These are phyloP conservation scores for Pseudonaja textilis DNA, from an alignment of 2,113 vertebrate genomes.

Conservation along the genomic window DNA sequence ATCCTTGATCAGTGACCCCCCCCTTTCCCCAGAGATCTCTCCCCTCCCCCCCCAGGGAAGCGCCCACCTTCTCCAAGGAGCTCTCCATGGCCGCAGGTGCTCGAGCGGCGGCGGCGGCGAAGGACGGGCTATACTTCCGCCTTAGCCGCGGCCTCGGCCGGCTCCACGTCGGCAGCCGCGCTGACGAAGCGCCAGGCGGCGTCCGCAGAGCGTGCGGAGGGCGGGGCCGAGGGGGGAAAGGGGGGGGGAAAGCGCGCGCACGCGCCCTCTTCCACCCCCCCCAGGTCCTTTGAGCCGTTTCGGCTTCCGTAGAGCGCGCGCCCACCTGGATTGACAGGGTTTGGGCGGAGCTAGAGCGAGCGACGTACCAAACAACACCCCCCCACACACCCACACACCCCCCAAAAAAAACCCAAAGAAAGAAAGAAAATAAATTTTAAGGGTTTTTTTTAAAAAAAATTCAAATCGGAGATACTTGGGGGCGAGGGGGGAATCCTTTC, in stretches of 20 bases:
- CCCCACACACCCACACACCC: too few relatives aligned
- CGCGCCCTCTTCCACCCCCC: conserved; percentile 8
- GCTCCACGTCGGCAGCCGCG: conserved; percentile 80
- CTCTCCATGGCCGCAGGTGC: conserved; percentile 54
- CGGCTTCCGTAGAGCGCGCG: not conserved
- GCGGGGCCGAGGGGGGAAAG: not conserved
- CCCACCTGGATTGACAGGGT: not conserved
- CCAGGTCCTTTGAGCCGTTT: not conserved
- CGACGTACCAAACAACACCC: not conserved
- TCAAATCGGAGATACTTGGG: not conserved
- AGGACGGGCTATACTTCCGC: not conserved
- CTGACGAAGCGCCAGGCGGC: conserved; percentile 5
- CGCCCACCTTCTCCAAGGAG: conserved; percentile 61
- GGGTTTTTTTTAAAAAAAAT: not conserved
- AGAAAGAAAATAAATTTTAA: not conserved
- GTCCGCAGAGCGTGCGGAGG: conserved; percentile 5
- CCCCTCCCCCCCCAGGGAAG: not conserved
- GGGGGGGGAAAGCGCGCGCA: not conserved
- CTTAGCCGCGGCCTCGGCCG: conserved; percentile 23
- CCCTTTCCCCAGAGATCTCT: too few relatives aligned
- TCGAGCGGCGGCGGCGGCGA: not conserved
- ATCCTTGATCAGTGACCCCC: too few relatives aligned
- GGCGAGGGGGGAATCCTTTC: not conserved
- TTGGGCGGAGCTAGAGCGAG: not conserved
- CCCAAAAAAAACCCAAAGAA: not conserved